Percentiles rank a stretch among this genome's conserved stretches.
These are phyloP conservation scores for Sussaba pulchella DNA, from an alignment of 2,888 invertebrate species.

Conservation along the genomic window DNA sequence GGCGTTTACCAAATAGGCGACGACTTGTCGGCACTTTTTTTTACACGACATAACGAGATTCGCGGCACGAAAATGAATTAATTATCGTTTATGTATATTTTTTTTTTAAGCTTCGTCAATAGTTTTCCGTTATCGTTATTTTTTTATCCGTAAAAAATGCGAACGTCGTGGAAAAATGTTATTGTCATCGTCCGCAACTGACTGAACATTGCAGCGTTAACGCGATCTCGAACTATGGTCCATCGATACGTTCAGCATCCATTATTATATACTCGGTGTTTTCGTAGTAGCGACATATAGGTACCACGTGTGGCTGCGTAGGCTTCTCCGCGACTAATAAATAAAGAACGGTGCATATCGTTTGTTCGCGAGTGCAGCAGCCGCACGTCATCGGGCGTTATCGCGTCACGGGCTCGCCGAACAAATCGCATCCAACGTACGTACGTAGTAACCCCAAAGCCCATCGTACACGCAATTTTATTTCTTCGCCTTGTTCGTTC, in stretches of 20 bases:
- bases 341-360: slow-evolving; percentile 41
- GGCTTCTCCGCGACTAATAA: slow-evolving; percentile 25
- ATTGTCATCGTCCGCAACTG: neutral
- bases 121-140: neutral
- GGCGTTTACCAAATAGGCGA: slow-evolving; percentile 45
- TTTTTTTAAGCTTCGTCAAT: neutral
- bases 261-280: slow-evolving; percentile 49
- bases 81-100: neutral
- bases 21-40: slow-evolving; percentile 50
- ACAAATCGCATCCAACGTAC: slow-evolving; percentile 44
- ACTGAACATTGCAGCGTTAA: slow-evolving; percentile 9
- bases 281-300: neutral
- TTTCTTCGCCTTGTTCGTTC: slow-evolving; percentile 53
- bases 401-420: slow-evolving; percentile 54
- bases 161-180: neutral
- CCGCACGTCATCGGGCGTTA: slow-evolving; percentile 51
- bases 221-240: slow-evolving; percentile 46
- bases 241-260: slow-evolving; percentile 38
- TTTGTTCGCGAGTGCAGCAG: slow-evolving; percentile 39
- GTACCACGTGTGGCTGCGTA: slow-evolving; percentile 8
- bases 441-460: slow-evolving; percentile 31
- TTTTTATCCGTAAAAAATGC: slow-evolving; percentile 1
- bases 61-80: neutral
- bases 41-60: slow-evolving; percentile 48
- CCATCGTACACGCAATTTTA: slow-evolving; percentile 61